phyloP scores from a whole-genome alignment of 30 jellyfish, hydroid and myxozoan species.

The Aurelia sp. region DNA sequence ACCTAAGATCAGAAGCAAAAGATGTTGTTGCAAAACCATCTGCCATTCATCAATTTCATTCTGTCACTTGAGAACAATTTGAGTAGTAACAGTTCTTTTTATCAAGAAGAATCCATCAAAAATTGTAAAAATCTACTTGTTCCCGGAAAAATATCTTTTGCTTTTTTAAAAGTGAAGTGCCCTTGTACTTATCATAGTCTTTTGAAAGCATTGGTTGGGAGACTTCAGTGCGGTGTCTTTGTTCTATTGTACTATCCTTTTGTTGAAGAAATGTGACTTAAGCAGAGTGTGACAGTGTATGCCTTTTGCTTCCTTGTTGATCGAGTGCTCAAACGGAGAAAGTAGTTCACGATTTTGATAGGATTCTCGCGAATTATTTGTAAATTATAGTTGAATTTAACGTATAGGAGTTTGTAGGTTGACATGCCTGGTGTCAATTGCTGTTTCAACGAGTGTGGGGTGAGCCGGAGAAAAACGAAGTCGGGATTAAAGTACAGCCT shows the following conservation, averaged over 20 bases:
- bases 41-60: no score
- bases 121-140: no score
- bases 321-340: background rate
- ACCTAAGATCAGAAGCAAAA: no score
- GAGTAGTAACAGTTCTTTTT: no score
- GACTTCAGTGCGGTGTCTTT: slow-evolving; percentile 24
- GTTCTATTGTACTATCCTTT: slow-evolving; percentile 26
- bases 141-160: no score
- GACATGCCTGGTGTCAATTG: slow-evolving; percentile 23
- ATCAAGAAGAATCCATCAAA: no score
- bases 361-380: background rate
- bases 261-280: slow-evolving; percentile 32
- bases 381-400: background rate
- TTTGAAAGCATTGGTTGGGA: slow-evolving; percentile 29
- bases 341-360: background rate
- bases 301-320: background rate
- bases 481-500: slow-evolving; percentile 21
- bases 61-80: no score
- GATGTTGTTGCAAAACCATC: no score
- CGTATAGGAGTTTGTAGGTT: background rate
- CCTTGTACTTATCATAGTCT: slow-evolving; percentile 4
- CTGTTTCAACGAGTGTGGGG: slow-evolving; percentile 31
- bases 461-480: slow-evolving; percentile 20
- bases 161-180: no score
- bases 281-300: slow-evolving; percentile 27